Evolutionary conservation across 2,113 vertebrate species (phyloP).

Genomic region (Phodopus roborovskii): DNA sequence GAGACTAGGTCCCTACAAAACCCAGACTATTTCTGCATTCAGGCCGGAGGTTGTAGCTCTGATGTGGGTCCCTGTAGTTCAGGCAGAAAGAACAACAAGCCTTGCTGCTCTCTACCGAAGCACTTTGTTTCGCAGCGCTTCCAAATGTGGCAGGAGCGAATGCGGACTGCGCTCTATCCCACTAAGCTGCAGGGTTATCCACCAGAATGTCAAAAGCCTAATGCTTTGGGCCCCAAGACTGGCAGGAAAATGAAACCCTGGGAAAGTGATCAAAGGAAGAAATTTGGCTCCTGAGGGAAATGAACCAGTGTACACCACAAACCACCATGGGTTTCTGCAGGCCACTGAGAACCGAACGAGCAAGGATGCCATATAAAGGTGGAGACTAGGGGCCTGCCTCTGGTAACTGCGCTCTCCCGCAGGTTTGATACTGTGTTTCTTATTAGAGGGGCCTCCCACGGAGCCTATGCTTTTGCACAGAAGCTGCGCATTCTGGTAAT

Average conservation of each 20-base stretch:
- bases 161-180: not conserved
- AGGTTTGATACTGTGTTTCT: not conserved
- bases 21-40: not conserved
- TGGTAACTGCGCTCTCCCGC: not conserved
- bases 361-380: rapidly evolving
- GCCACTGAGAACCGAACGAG: not conserved
- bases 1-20: not conserved
- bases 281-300: not conserved
- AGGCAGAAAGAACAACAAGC: rapidly evolving
- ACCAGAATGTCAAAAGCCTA: not conserved
- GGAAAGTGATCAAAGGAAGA: not conserved
- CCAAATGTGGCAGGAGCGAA: not conserved
- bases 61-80: rapidly evolving
- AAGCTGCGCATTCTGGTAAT: not conserved
- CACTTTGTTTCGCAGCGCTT: not conserved
- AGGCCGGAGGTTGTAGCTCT: not conserved
- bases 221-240: not conserved
- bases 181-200: not conserved
- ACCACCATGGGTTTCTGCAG: not conserved
- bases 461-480: not conserved
- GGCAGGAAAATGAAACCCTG: not conserved
- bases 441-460: rapidly evolving
- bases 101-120: rapidly evolving
- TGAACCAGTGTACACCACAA: rapidly evolving
- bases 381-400: not conserved